Conservation (phyloP, 2,113 vertebrate genomes). For the Trichechus manatus region DNA sequence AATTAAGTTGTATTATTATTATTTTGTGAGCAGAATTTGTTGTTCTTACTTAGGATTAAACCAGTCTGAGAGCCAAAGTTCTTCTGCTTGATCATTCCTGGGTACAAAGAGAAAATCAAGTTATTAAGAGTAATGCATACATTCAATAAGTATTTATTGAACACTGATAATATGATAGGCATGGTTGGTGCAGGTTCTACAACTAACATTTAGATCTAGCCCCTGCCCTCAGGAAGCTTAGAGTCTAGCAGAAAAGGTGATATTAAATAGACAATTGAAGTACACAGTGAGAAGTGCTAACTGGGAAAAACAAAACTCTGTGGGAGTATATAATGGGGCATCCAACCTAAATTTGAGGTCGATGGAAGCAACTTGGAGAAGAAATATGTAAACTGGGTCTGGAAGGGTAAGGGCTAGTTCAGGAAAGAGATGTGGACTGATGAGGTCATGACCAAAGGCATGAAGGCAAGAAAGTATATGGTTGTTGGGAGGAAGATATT, state of each 20-base stretch:
- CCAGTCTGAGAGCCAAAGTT: constrained; percentile 70
- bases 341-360: not conserved
- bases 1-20: constrained; percentile 7
- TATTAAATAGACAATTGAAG: not conserved
- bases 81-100: constrained; percentile 63
- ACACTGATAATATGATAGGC: not conserved
- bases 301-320: not conserved
- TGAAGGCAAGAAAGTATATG: not conserved
- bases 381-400: not conserved
- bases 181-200: not conserved
- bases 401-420: not conserved
- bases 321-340: not conserved
- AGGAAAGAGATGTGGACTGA: not conserved
- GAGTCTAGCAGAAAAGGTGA: not conserved
- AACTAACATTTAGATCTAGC: not conserved
- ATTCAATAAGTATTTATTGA: not conserved
- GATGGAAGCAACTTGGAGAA: not conserved
- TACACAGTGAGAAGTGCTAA: not conserved
- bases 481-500: not conserved
- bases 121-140: constrained; percentile 2
- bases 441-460: not conserved
- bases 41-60: constrained; percentile 78
- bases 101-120: constrained; percentile 65
- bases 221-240: not conserved
- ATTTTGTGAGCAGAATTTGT: constrained; percentile 17